Percentiles rank a stretch among this genome's conserved stretches.
phyloP scores from a whole-genome alignment of 2,797 vertebrate species.

The Lepilemur ruficaudatus region DNA sequence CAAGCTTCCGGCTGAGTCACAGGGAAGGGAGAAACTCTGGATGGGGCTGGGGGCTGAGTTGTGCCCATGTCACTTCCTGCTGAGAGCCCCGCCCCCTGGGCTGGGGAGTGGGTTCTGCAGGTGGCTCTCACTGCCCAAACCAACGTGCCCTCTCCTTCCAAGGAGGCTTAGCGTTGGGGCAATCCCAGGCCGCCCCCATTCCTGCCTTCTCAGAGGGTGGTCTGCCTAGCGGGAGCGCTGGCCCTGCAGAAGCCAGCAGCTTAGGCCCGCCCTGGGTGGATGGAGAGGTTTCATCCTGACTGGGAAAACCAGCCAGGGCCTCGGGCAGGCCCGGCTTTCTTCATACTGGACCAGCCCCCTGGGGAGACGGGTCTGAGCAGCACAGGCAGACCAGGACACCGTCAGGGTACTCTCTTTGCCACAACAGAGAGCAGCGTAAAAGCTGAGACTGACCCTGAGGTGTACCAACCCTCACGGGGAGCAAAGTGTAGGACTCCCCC shows the following conservation, averaged over 20 bases:
- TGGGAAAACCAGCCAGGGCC: background rate
- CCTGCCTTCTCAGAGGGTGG: background rate
- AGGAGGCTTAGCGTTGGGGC: background rate
- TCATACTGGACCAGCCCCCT: rapidly evolving
- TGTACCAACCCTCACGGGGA: background rate
- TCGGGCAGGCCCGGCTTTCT: background rate
- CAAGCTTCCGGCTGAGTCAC: constrained; percentile 71
- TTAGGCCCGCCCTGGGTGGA: background rate
- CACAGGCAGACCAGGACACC: background rate
- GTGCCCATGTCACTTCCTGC: constrained; percentile 53
- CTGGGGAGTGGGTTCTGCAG: background rate
- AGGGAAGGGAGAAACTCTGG: background rate
- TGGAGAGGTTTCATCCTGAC: background rate
- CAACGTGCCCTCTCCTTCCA: background rate
- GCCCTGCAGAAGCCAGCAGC: background rate
- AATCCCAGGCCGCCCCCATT: background rate
- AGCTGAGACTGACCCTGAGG: background rate
- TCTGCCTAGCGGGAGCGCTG: background rate
- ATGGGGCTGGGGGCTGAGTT: constrained; percentile 52
- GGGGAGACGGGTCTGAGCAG: background rate
- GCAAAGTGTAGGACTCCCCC: background rate
- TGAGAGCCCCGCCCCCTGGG: background rate
- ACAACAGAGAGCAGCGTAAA: background rate
- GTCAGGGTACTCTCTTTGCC: rapidly evolving
- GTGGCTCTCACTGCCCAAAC: background rate